Evolutionary conservation across 2,113 vertebrate species (phyloP), one percentile per base, ranked within the genome.

Genomic region (Mobula hypostoma): DNA sequence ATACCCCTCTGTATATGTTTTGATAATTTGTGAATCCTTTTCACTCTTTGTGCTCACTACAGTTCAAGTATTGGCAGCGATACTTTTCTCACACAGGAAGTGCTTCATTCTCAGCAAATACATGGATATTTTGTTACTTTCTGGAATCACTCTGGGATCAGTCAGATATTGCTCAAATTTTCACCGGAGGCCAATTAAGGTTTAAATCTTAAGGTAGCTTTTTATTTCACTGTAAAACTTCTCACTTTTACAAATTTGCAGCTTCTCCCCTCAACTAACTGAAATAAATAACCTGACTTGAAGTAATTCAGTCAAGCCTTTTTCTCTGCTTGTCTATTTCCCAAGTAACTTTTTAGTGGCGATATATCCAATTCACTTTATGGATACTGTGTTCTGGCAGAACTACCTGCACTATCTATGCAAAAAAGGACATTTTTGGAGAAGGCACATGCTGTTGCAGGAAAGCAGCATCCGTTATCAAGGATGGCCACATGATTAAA

Each of bases 71-170:
- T 91, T 91, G 87, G 87, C 63, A 91, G 61, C 63, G 7, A 9
- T 48, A 66, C 63, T 17, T 21, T 91, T 91, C 87, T 91, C 66
- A 91, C 87, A 90, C 66, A 90, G n/a, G 87, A 90, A 90, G 87
- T 68, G n/a, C 3, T n/a, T 91, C 61, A 91, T 91, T 91, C 87
- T 68, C 87, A 66, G 29, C 63, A 63, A 29, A 29, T 68, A 63
- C 63, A 9, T 5, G 48, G 61, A 91, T 63, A 91, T 91, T n/a
- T 15, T 32, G 68, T 91, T 91, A 91, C 87, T 68, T 91, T 68
- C n/a, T 91, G n/a, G 87, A 63, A 91, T 91, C 87, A 91, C n/a
- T 32, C 63, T 91, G n/a, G 61, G 87, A 15, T 27, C n/a, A 68
- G 87, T 91, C 32, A 91, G 63, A 91, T 36, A n/a, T n/a, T 68